These are phyloP conservation scores for Anthopleura sola DNA, from an alignment of 64 coral and sea anemone genomes.

Conservation along the genomic window DNA sequence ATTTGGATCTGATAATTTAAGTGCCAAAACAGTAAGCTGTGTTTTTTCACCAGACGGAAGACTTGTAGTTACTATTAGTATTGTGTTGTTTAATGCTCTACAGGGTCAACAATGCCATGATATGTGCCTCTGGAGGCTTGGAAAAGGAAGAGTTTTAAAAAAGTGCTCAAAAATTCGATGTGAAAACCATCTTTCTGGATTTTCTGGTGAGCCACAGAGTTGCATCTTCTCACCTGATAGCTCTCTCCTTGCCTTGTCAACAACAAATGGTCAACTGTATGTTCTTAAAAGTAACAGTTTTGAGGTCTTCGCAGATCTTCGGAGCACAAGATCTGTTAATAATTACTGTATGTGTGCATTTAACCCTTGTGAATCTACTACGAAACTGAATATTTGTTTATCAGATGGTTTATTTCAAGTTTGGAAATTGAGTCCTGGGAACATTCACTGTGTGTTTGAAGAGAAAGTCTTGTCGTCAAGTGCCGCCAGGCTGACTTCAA, in stretches of 20 bases:
- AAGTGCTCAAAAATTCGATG: constrained; percentile 33
- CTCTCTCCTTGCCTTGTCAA: constrained; percentile 44
- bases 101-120: constrained; percentile 39
- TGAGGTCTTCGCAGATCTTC: constrained; percentile 24
- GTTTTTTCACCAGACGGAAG: constrained; percentile 51
- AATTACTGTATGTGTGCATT: constrained; percentile 41
- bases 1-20: constrained; percentile 30
- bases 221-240: constrained; percentile 54
- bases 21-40: constrained; percentile 33
- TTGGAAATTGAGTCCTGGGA: constrained; percentile 30
- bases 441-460: not conserved
- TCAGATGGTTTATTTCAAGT: constrained; percentile 47
- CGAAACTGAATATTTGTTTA: constrained; percentile 33
- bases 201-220: constrained; percentile 33
- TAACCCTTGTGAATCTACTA: constrained; percentile 24
- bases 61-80: constrained; percentile 47
- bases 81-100: constrained; percentile 21
- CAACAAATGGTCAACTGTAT: constrained; percentile 42
- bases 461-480: not conserved
- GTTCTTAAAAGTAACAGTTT: constrained; percentile 34
- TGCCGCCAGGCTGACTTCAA: constrained; percentile 1
- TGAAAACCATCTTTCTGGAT: constrained; percentile 27
- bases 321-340: not conserved
- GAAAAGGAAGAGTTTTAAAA: constrained; percentile 1
- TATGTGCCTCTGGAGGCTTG: constrained; percentile 45